Percentiles rank a stretch among this genome's conserved stretches.
These are phyloP conservation scores for Betta splendens DNA, from an alignment of 2,797 vertebrate genomes.

Conservation along the genomic window DNA sequence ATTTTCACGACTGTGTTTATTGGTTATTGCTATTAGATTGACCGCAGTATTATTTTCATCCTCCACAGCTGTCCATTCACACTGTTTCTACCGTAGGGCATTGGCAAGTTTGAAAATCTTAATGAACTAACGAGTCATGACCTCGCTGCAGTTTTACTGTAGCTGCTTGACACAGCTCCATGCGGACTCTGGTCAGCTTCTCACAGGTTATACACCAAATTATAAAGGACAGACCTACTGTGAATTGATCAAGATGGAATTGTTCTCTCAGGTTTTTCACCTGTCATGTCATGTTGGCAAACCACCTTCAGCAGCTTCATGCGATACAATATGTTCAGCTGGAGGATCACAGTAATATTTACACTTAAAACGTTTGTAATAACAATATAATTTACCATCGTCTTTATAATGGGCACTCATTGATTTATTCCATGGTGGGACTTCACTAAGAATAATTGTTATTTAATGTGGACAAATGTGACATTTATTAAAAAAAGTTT, in stretches of 20 bases:
- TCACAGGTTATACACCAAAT: neutral
- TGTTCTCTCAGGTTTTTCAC: too few relatives aligned
- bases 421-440: neutral
- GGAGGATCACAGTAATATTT: conserved; percentile 2
- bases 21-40: neutral
- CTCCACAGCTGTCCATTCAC: neutral
- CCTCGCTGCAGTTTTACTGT: neutral
- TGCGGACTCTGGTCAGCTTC: neutral
- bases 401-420: neutral
- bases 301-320: too few relatives aligned
- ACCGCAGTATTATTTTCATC: neutral
- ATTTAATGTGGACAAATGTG: neutral
- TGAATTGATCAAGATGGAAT: conserved; percentile 2
- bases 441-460: neutral
- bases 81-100: neutral
- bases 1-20: neutral
- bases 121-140: neutral
- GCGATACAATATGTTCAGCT: too few relatives aligned
- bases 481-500: neutral
- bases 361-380: conserved; percentile 14
- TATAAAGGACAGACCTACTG: conserved; percentile 3
- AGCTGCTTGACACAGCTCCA: neutral
- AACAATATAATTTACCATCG: neutral
- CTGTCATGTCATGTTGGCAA: too few relatives aligned
- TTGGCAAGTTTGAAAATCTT: neutral